Evolutionary conservation across 2,888 invertebrate species (phyloP), one percentile per base, ranked within the genome.

Genomic region (Dryobotodes eremita): DNA sequence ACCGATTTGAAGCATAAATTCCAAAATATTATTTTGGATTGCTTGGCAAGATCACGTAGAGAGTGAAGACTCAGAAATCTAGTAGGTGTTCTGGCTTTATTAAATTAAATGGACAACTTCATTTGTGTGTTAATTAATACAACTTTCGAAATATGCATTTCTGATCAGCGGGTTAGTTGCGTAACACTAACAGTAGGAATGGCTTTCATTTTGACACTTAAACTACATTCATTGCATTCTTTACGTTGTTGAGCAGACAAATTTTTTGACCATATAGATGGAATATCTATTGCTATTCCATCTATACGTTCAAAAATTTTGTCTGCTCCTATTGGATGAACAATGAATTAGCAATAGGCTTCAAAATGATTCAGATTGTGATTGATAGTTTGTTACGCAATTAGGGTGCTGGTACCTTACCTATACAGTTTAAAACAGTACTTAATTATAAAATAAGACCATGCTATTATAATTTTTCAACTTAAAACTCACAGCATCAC

Each of bases 1-100:
- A 86, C 83, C 84, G 88, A 91, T 90, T 90, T 86, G 82, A 87
- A 87, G 74, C 88, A 89, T 91, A 91, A 89, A 92, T 90, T 89
- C 71, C 55, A 75, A 88, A 86, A 86, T 84, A 84, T 88, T 66
- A 77, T 76, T 80, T 75, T 75, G 68, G 65, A 66, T 83, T 77
- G 77, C 26, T 61, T 80, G 74, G 75, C 62, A 76, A 31, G 59
- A 68, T 42, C 48, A n/a, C 64, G 26, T 46, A 13, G 23, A 6
- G 20, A 57, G 23, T 8, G 20, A 57, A 71, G 53, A 31, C 11
- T 57, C 20, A 70, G 42, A 70, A 75, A 80, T 79, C 23, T 31
- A 42, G 31, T 69, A 70, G 53, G n/a, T 61, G 42, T 46, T 66
- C 11, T 61, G 57, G 23, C 50, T 62, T 69, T 59, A 50, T 75